Evolutionary conservation across 2,797 vertebrate species (phyloP).

Genomic region (Monodelphis domestica): DNA sequence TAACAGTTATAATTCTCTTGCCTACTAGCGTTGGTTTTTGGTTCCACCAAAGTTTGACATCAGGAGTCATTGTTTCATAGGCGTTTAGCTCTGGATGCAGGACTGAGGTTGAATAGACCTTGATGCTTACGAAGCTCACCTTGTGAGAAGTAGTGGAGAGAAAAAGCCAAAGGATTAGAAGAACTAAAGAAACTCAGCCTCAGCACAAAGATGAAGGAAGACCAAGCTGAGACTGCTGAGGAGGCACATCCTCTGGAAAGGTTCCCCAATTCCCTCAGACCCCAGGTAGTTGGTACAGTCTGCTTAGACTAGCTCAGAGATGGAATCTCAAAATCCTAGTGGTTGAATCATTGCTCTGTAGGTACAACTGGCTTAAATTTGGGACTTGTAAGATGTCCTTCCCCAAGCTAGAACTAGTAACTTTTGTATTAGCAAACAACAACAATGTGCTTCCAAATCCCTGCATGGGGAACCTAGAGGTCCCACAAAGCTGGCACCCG

Average conservation of each 20-base stretch:
- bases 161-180: background rate
- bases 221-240: background rate
- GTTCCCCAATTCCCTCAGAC: background rate
- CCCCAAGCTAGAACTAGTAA: background rate
- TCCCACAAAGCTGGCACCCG: background rate
- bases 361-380: background rate
- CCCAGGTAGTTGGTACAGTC: background rate
- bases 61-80: background rate
- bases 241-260: background rate
- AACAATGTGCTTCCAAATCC: background rate
- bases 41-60: background rate
- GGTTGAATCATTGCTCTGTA: background rate
- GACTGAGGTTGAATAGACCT: background rate
- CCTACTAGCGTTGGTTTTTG: background rate
- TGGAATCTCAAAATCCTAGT: background rate
- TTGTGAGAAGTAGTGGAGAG: background rate
- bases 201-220: background rate
- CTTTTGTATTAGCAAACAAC: background rate
- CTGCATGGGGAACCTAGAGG: background rate
- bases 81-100: background rate
- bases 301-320: background rate
- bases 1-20: background rate
- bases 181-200: background rate
- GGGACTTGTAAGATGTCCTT: background rate
- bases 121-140: background rate